Percentiles rank a stretch among this genome's conserved stretches.
These are phyloP conservation scores for Luehdorfia chinensis DNA, from an alignment of 1,140 invertebrate genomes.

Conservation along the genomic window DNA sequence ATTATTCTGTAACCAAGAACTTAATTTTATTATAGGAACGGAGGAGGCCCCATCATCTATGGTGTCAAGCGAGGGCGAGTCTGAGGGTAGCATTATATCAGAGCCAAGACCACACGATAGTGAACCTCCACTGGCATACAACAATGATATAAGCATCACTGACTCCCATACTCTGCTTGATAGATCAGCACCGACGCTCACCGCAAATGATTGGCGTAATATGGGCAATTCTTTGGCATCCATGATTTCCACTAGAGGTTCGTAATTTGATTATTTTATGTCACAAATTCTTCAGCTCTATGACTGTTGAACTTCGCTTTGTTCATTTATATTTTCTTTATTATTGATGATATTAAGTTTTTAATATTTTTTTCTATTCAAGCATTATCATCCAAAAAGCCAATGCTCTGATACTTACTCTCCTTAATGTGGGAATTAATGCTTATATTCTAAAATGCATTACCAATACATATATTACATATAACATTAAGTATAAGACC, in stretches of 20 bases:
- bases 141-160: constrained; percentile 22
- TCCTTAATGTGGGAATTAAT: no score
- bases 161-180: constrained; percentile 31
- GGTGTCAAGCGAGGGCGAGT: constrained; percentile 67
- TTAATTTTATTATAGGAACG: constrained; percentile 35
- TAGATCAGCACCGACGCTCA: constrained; percentile 27
- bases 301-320: no score
- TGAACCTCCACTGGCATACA: constrained; percentile 20
- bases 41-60: constrained; percentile 66
- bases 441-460: no score
- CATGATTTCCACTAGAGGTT: constrained; percentile 46
- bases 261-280: no score
- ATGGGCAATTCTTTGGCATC: constrained; percentile 39
- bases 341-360: not conserved
- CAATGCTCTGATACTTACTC: no score
- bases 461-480: no score
- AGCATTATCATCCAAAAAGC: no score
- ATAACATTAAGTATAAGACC: no score
- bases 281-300: no score
- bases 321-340: not conserved
- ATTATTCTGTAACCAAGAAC: no score
- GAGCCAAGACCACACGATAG: constrained; percentile 42
- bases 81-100: constrained; percentile 54
- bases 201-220: constrained; percentile 37
- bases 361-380: no score